Evolutionary conservation across 2,797 vertebrate species (phyloP).

Genomic region (Chaunax sp.): DNA sequence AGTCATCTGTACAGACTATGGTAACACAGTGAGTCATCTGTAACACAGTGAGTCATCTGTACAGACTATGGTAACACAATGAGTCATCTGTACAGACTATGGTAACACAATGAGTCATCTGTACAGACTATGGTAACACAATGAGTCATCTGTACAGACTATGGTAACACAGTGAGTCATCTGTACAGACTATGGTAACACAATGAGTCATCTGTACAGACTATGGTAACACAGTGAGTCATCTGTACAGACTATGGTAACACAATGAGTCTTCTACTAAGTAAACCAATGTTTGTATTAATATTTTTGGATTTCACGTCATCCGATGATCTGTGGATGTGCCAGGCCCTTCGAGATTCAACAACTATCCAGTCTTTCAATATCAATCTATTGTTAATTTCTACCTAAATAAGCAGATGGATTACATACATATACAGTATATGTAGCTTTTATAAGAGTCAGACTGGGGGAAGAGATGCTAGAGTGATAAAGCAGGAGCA

Average conservation of each 20-base stretch:
- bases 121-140: slow-evolving; percentile 8
- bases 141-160: background rate
- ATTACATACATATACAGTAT: slow-evolving; percentile 23
- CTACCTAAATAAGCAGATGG: slow-evolving; percentile 18
- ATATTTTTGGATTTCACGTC: slow-evolving; percentile 29
- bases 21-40: no score
- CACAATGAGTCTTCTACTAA: slow-evolving; percentile 2
- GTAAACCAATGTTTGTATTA: slow-evolving; percentile 31
- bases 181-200: no score
- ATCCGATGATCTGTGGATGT: slow-evolving; percentile 8
- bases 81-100: background rate
- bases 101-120: background rate
- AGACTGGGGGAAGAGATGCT: slow-evolving; percentile 51
- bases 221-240: slow-evolving; percentile 4
- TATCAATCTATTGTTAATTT: slow-evolving; percentile 25
- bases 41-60: slow-evolving; percentile 1
- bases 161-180: slow-evolving; percentile 6
- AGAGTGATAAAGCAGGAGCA: slow-evolving; percentile 32
- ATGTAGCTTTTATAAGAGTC: slow-evolving; percentile 35
- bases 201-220: background rate
- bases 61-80: no score
- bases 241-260: slow-evolving; percentile 1
- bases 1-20: background rate
- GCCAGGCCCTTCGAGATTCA: slow-evolving; percentile 1
- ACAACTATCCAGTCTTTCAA: background rate